Evolutionary conservation across 2,797 vertebrate genomes (phyloP).

Genomic region (Fistularia commersonii): DNA sequence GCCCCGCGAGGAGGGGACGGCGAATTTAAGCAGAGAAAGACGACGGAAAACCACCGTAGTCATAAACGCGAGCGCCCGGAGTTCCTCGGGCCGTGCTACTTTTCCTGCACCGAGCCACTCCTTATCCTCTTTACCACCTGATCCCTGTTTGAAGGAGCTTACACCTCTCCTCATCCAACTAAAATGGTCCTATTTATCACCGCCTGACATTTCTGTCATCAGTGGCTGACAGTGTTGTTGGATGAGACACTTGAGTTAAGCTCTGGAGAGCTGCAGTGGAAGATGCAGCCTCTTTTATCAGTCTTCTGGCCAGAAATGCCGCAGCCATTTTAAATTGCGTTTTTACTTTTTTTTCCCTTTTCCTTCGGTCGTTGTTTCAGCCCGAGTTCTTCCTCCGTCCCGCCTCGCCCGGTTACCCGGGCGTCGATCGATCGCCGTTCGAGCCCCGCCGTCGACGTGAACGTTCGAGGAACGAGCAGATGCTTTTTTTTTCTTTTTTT

Average conservation of each 20-base stretch:
- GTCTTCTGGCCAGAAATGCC: slow-evolving; percentile 26
- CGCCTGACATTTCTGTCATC: slow-evolving; percentile 62
- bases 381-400: too few relatives aligned
- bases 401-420: too few relatives aligned
- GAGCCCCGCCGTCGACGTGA: too few relatives aligned
- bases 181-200: slow-evolving; percentile 66
- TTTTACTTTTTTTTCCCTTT: background rate
- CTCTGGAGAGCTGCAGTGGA: slow-evolving; percentile 35
- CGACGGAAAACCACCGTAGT: slow-evolving; percentile 57
- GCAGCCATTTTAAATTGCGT: background rate
- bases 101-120: slow-evolving; percentile 55
- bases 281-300: slow-evolving; percentile 34
- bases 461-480: too few relatives aligned
- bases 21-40: slow-evolving; percentile 48
- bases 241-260: slow-evolving; percentile 51
- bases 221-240: slow-evolving; percentile 47
- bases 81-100: slow-evolving; percentile 44
- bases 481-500: too few relatives aligned
- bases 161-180: slow-evolving; percentile 54
- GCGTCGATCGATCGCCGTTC: too few relatives aligned
- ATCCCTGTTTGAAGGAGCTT: slow-evolving; percentile 65
- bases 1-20: slow-evolving; percentile 57
- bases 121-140: slow-evolving; percentile 69
- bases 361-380: too few relatives aligned
- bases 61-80: slow-evolving; percentile 59